Conservation (phyloP, 2,113 vertebrate genomes). For the Leuciscus idus region DNA sequence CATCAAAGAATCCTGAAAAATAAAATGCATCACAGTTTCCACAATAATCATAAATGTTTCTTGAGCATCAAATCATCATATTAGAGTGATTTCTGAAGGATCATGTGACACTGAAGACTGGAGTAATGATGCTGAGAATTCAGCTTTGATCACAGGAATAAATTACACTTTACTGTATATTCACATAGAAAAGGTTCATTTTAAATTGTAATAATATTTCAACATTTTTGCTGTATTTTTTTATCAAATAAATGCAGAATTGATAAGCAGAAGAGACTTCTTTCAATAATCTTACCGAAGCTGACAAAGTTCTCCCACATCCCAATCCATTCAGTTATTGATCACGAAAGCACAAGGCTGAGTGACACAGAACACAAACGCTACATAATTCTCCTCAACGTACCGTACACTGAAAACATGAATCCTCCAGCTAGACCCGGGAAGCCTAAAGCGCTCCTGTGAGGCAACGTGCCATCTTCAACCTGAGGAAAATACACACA, state of each 20-base stretch:
- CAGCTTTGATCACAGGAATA: not conserved
- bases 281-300: not conserved
- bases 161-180: not conserved
- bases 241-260: not conserved
- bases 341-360: conserved; percentile 28
- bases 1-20: no score
- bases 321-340: not conserved
- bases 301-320: not conserved
- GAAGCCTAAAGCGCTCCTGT: conserved; percentile 87
- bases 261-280: not conserved
- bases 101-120: not conserved
- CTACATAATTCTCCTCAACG: conserved; percentile 37
- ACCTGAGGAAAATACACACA: conserved; percentile 73
- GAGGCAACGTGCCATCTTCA: conserved; percentile 86
- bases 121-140: not conserved
- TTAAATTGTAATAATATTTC: not conserved
- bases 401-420: conserved; percentile 92
- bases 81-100: no score
- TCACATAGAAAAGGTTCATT: not conserved
- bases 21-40: no score
- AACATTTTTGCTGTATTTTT: not conserved
- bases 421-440: conserved; percentile 95
- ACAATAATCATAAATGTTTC: no score
- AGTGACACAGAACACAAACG: not conserved
- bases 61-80: no score